Base-by-base conservation (phyloP, 2,113 vertebrate genomes). In the Indicator indicator region DNA sequence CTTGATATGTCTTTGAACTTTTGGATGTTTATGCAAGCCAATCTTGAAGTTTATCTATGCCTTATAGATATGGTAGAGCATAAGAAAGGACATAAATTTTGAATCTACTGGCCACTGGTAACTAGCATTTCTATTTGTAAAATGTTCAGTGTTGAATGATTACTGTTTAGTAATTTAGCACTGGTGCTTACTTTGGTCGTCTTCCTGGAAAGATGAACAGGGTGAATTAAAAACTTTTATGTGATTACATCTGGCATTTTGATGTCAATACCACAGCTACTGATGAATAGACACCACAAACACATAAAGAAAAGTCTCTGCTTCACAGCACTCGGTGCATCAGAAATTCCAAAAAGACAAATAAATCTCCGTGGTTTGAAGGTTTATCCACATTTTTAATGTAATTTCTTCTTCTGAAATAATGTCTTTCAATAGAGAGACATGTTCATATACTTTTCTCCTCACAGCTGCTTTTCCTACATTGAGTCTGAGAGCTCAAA, bases 111-210 rank as follows among this genome's bases (percentile, higher is more conserved):
- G 0, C 4, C 5, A 38, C 6, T 44, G 5, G 13, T 50, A 58
- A 7, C 11, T 69, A 26, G 8, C 13, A 13, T 48, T 72, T 84
- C 8, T 50, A 9, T 72, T 64, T 80, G 33, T 62, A 59, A 89
- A 70, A 89, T 42, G 20, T 10, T 59, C 9, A 55, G 7, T 32
- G 32, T 2, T 54, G 20, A 69, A 72, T 16, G 12, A 78, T 60
- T 78, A 27, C 17, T 60, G 32, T 2, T 0, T 28, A 50, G 18
- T 20, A 67, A 38, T 2, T 0, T 23, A 46, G 14, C 28, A 67
- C 6, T 65, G 9, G 10, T 70, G 48, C 6, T 72, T 71, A 24
- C 1, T 9, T 70, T 56, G 24, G 12, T 54, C 17, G 40, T 69
- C 55, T 48, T 69, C 38, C 16, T 54, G 67, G 32, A n/a, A 79